Base-by-base conservation (phyloP, 2,113 vertebrate genomes). In the Notarius lentiginosus region DNA sequence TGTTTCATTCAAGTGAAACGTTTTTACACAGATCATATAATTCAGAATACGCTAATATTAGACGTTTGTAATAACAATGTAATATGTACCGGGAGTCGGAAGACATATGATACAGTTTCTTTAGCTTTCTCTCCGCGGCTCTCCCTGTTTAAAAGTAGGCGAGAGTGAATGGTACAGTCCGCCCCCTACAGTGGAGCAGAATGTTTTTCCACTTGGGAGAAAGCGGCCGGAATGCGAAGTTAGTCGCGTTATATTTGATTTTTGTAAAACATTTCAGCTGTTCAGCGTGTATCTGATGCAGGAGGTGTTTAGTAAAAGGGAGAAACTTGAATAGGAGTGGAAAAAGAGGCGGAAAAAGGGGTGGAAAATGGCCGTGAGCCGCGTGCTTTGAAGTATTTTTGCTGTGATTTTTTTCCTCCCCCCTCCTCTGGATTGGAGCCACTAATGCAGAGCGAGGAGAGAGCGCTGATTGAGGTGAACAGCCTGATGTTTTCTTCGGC, bases 401-500 rank as follows among this genome's bases (percentile, higher is more conserved):
- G 86, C 51, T 76, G 88, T 86, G 61, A 5, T 83, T 66, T 89
- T 82, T 92, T 85, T 86, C 89, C 72, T 77, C 1, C 41, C 41
- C 41, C 41, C 83, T 82, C 49, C 55, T 34, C 47, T 76, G 87
- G 85, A 58, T 84, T 85, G 82, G 86, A 82, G 83, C 84, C 86
- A 89, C 73, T 88, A 66, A 63, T 84, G 61, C 66, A 82, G 87
- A 86, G 68, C 55, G 88, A 90, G 88, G 85, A 89, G 86, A 88
- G 91, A 83, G 76, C 89, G 90, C 89, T 88, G 90, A 85, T 91
- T 77, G 86, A 92, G 91, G 87, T 72, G 63, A 89, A 89, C 86
- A 95, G 93, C 93, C 96, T 95, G 95, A 98, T 98, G 97, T 97
- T 99, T 95, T 97, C 97, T 89, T 94, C 96, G 53, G 95, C 95